These are phyloP conservation scores for Myotis lucifugus DNA, from an alignment of 2,113 vertebrate species.

Conservation along the genomic window DNA sequence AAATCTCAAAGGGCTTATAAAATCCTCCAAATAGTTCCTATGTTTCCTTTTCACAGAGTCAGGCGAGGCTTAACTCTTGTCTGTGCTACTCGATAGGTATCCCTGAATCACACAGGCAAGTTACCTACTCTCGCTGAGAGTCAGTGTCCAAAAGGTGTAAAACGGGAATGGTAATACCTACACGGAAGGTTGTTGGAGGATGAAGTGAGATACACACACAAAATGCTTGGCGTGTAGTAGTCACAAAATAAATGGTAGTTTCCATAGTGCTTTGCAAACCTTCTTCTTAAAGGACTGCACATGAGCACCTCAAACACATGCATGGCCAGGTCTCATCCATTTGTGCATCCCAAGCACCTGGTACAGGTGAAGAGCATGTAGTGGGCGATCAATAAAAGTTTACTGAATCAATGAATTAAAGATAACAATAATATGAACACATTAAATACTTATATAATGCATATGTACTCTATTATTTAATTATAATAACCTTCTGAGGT, in stretches of 20 bases:
- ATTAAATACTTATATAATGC: background rate
- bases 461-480: background rate
- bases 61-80: background rate
- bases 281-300: background rate
- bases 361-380: background rate
- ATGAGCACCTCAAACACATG: background rate
- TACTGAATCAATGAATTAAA: background rate
- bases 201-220: background rate
- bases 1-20: background rate
- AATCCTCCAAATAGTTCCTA: background rate
- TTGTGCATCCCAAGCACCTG: background rate
- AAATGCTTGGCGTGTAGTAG: background rate
- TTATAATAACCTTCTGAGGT: background rate
- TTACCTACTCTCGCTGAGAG: background rate
- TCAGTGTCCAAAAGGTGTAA: background rate
- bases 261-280: background rate
- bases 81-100: background rate
- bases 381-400: background rate
- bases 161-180: background rate
- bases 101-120: background rate
- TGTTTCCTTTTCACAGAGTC: background rate
- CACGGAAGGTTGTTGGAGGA: background rate
- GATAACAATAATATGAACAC: background rate
- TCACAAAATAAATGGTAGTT: background rate
- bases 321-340: background rate